Evolutionary conservation across 2,113 vertebrate genomes (phyloP), one percentile per base, ranked within the genome.

Genomic region (Lepus americanus): DNA sequence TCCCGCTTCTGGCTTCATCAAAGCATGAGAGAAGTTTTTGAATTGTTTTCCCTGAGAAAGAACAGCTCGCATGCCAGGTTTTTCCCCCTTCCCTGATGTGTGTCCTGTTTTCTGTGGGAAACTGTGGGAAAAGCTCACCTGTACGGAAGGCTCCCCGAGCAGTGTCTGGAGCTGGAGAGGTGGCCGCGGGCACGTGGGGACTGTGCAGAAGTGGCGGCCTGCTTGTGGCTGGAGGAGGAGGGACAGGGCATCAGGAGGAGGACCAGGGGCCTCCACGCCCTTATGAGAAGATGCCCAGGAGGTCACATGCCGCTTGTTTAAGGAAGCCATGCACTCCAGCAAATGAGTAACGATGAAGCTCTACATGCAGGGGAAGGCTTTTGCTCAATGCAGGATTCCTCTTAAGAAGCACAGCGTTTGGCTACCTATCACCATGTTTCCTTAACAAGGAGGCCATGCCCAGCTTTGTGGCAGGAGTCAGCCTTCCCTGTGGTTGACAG

Each of bases 401-500:
- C 72, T n/a, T 20, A 96, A 9, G 74, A 83, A 4, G 3, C 0
- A 4, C 64, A 53, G 69, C 36, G 0, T 63, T 64, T 86, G 79
- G 44, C 73, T 64, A 2, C 83, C 73, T 61, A 1, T 81, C 4
- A 29, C 39, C 22, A 4, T 2, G 94, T 88, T 96, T 93, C 53
- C 73, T 87, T 14, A 70, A 0, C 51, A 92, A 85, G 39, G 2
- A 92, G 86, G 64, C 5, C 0, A 22, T 36, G 16, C 89, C 59
- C 67, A 31, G 17, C 80, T 93, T 67, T 66, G 27, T 31, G 85
- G 77, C 78, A 49, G 51, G 17, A 84, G 78, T 9, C 0, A 78
- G 90, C 44, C 51, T 51, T 90, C 85, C 90, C 92, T 90, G 74
- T 95, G 79, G 72, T 82, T 80, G 70, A 53, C 89, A 87, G 69